A percentile compares a stretch with the other conserved stretches of the same genome.
phyloP scores from a whole-genome alignment of 2,888 invertebrate species.

The Caenorhabditis sp. region DNA sequence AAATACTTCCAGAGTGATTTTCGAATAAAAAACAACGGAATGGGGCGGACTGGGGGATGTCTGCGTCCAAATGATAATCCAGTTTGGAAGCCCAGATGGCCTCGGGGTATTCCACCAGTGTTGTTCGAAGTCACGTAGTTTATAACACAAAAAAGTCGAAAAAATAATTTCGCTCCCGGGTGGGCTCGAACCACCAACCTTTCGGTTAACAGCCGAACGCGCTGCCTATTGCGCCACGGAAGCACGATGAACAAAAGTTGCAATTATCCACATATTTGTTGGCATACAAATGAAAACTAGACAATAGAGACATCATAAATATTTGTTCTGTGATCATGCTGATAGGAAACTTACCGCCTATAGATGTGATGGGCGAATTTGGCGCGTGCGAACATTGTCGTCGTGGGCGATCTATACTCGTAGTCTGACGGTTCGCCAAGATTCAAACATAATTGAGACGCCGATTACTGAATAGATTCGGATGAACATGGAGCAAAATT shows the following conservation, averaged over 20 bases:
- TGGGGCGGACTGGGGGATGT: background rate
- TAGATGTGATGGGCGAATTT: conserved; percentile 79
- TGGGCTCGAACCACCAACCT: conserved; percentile 82
- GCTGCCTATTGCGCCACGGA: conserved; percentile 76
- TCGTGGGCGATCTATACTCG: conserved; percentile 40
- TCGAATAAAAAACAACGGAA: conserved; percentile 21
- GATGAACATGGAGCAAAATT: background rate
- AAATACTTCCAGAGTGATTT: background rate
- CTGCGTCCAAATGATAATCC: conserved; percentile 33
- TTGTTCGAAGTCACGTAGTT: conserved; percentile 22
- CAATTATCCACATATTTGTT: background rate
- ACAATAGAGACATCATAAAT: background rate
- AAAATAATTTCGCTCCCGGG: conserved; percentile 71
- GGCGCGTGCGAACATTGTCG: conserved; percentile 78
- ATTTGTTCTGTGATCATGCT: background rate
- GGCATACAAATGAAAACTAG: background rate
- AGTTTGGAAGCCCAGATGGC: conserved; percentile 6
- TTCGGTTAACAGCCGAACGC: conserved; percentile 82
- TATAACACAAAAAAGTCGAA: background rate
- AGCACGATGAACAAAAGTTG: conserved; percentile 27
- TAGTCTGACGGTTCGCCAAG: conserved; percentile 25
- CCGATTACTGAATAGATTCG: conserved; percentile 38
- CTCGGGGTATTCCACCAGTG: conserved; percentile 1
- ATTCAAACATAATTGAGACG: conserved; percentile 54
- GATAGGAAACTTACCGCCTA: conserved; percentile 72